A percentile compares a stretch with the other conserved stretches of the same genome.
Evolutionary conservation across 2,888 invertebrate species (phyloP).

Genomic region (Habroteleia sp.): DNA sequence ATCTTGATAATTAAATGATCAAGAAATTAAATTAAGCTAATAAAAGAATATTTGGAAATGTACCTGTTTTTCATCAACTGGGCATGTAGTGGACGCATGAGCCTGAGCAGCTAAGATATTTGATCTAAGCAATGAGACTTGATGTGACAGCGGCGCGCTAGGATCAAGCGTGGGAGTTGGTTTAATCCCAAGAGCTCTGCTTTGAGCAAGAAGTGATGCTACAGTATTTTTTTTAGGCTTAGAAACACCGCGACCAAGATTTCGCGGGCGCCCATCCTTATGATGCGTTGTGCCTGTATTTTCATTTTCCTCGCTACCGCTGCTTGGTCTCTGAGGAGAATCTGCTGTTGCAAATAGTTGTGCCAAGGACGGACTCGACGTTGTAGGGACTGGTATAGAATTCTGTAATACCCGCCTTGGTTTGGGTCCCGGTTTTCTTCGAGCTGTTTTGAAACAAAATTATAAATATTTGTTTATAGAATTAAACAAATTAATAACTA

Average conservation of each 20-base stretch:
- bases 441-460: conserved; percentile 84
- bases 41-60: too few relatives aligned
- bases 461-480: too few relatives aligned
- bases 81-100: conserved; percentile 75
- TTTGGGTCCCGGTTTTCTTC: conserved; percentile 89
- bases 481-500: too few relatives aligned
- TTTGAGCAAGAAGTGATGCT: conserved; percentile 92
- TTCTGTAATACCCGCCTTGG: conserved; percentile 84
- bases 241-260: conserved; percentile 92
- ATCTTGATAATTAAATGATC: too few relatives aligned
- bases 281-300: conserved; percentile 80
- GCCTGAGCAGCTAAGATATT: conserved; percentile 87
- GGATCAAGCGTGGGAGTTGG: conserved; percentile 85
- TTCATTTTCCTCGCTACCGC: conserved; percentile 85
- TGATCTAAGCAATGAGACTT: conserved; percentile 83
- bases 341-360: conserved; percentile 84
- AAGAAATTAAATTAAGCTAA: too few relatives aligned
- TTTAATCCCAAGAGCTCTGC: conserved; percentile 90
- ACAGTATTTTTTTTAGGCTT: conserved; percentile 97
- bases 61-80: conserved; percentile 78
- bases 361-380: conserved; percentile 82
- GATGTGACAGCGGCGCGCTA: conserved; percentile 83
- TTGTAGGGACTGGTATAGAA: conserved; percentile 82
- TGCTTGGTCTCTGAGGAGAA: conserved; percentile 84
- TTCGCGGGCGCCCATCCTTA: conserved; percentile 91